These are phyloP conservation scores for Buathra laborator DNA, from an alignment of 2,888 invertebrate genomes.

Conservation along the genomic window DNA sequence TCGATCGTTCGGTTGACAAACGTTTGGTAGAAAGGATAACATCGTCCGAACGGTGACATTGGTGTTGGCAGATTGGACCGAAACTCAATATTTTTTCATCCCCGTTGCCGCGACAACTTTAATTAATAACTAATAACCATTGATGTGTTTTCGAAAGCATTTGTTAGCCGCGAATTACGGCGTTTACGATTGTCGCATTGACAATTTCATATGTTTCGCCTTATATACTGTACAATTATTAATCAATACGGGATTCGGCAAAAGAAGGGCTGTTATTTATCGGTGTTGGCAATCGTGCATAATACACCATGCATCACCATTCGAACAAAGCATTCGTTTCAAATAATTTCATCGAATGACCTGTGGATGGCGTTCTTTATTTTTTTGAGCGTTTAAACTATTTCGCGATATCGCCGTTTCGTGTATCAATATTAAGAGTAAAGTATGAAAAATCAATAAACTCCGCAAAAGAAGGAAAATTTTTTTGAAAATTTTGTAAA, in stretches of 20 bases:
- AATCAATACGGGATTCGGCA: constrained; percentile 41
- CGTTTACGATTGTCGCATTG: constrained; percentile 1
- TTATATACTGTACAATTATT: constrained; percentile 22
- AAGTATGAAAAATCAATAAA: too few species aligned
- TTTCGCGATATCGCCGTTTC: neutral
- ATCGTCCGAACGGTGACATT: constrained; percentile 74
- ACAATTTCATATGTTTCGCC: neutral
- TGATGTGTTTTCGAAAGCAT: constrained; percentile 7
- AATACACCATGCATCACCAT: constrained; percentile 78
- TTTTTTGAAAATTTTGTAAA: neutral
- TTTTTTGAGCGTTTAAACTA: neutral
- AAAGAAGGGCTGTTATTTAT: constrained; percentile 54
- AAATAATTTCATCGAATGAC: constrained; percentile 62
- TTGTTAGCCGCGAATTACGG: constrained; percentile 12
- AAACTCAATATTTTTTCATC: constrained; percentile 28
- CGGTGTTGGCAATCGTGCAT: constrained; percentile 67
- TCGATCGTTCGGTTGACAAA: constrained; percentile 59
- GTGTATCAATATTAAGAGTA: neutral
- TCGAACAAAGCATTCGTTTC: constrained; percentile 75
- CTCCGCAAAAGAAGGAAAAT: neutral
- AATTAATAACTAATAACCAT: neutral
- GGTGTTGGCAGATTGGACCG: constrained; percentile 50
- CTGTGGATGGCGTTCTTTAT: constrained; percentile 46
- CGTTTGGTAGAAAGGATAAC: constrained; percentile 59
- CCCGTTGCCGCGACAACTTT: neutral